Evolutionary conservation across 2,888 invertebrate genomes (phyloP).

Genomic region (Acronicta aceris): DNA sequence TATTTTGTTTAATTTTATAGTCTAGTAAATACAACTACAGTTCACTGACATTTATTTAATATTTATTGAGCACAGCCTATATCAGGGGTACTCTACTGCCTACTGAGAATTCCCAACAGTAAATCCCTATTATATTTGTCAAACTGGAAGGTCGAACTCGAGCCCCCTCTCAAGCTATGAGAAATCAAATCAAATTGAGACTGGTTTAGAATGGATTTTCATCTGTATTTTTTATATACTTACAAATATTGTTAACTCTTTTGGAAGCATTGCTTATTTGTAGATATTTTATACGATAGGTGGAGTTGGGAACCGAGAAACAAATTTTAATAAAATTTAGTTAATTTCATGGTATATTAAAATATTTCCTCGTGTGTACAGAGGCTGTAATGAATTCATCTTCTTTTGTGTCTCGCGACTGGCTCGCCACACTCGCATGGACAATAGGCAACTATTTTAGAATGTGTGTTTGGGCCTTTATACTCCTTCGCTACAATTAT

Average conservation of each 20-base stretch:
- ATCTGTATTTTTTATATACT: too few relatives aligned
- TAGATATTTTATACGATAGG: not conserved
- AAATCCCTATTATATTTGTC: too few relatives aligned
- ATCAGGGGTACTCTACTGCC: not conserved
- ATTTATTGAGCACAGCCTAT: not conserved
- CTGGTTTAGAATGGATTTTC: too few relatives aligned
- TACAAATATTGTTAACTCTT: too few relatives aligned
- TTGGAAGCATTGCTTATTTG: too few relatives aligned
- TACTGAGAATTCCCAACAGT: too few relatives aligned
- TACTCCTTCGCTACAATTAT: slow-evolving; percentile 67
- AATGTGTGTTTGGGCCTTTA: slow-evolving; percentile 39
- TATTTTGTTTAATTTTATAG: slow-evolving; percentile 1
- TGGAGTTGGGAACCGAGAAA: not conserved
- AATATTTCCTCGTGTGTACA: slow-evolving; percentile 31
- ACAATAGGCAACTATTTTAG: slow-evolving; percentile 49
- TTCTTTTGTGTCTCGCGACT: slow-evolving; percentile 36
- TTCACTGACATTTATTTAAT: too few relatives aligned
- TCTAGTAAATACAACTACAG: too few relatives aligned
- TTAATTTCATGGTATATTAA: slow-evolving; percentile 42
- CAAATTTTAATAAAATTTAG: slow-evolving; percentile 6
- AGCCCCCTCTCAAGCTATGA: too few relatives aligned
- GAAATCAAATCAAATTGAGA: too few relatives aligned
- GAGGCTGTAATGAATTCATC: slow-evolving; percentile 49
- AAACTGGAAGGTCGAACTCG: too few relatives aligned
- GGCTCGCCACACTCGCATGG: slow-evolving; percentile 49